These are phyloP conservation scores for Meloe dianella DNA, from an alignment of 2,888 invertebrate genomes.

Conservation along the genomic window DNA sequence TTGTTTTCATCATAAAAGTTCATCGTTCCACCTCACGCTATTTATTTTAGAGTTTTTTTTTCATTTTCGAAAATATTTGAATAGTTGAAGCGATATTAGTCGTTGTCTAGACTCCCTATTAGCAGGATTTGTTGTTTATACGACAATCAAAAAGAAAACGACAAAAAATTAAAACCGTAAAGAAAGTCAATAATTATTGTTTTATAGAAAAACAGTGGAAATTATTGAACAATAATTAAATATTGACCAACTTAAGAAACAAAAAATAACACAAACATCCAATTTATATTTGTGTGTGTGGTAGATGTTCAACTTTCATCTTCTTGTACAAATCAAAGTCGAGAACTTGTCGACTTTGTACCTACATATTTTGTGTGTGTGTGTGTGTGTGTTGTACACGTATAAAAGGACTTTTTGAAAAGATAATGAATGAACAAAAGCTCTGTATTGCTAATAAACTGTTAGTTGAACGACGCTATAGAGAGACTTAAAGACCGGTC, in stretches of 20 bases:
- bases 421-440: slow-evolving; percentile 7
- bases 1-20: too few species aligned
- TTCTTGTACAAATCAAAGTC: not conserved
- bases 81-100: not conserved
- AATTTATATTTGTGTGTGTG: not conserved
- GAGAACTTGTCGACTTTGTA: not conserved
- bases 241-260: not conserved
- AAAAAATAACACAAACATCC: not conserved
- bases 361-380: too few species aligned
- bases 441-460: not conserved
- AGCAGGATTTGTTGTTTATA: not conserved
- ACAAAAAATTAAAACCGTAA: too few species aligned
- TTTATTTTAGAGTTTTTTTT: too few species aligned
- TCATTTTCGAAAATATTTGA: slow-evolving; percentile 2
- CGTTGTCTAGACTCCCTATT: slow-evolving; percentile 1
- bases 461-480: not conserved
- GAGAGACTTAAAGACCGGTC: not conserved
- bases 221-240: not conserved
- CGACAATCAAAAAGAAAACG: not conserved
- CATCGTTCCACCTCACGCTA: too few species aligned
- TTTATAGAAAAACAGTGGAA: not conserved
- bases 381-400: too few species aligned
- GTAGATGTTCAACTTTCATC: not conserved
- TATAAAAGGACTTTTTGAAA: not conserved
- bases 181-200: slow-evolving; percentile 1